These are phyloP conservation scores for Excalfactoria chinensis DNA, from an alignment of 2,113 vertebrate species.

Conservation along the genomic window DNA sequence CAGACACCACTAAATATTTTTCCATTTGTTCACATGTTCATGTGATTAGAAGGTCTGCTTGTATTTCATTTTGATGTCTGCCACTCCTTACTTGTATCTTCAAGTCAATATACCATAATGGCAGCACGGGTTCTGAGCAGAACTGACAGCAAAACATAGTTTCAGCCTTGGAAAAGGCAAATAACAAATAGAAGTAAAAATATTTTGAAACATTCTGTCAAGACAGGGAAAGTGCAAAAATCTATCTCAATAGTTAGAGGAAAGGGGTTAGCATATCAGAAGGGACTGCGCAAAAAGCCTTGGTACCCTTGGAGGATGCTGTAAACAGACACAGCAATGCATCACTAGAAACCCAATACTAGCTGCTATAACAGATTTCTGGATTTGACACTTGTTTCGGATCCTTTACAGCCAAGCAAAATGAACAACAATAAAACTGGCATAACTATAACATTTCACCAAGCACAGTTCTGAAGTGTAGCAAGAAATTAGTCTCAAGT, in stretches of 20 bases:
- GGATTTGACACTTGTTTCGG: background rate
- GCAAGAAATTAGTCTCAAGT: slow-evolving; percentile 45
- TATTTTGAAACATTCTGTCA: background rate
- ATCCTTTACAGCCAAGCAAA: slow-evolving; percentile 29
- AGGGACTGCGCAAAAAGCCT: background rate
- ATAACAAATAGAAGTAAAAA: background rate
- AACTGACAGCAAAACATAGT: background rate
- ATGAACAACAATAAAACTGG: slow-evolving; percentile 39
- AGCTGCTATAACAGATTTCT: background rate
- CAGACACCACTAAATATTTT: background rate
- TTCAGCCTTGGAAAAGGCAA: background rate
- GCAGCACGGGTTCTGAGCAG: background rate
- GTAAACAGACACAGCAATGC: background rate
- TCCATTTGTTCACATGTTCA: background rate
- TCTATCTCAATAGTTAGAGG: background rate
- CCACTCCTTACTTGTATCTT: background rate
- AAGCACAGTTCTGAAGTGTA: slow-evolving; percentile 8
- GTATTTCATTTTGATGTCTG: background rate
- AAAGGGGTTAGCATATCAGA: background rate
- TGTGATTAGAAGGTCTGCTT: background rate
- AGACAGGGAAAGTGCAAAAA: background rate
- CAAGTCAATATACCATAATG: background rate
- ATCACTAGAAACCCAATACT: background rate
- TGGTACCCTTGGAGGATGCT: background rate
- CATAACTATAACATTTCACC: background rate